Evolutionary conservation across 2,888 invertebrate genomes (phyloP).

Genomic region (Schizaphis graminum): DNA sequence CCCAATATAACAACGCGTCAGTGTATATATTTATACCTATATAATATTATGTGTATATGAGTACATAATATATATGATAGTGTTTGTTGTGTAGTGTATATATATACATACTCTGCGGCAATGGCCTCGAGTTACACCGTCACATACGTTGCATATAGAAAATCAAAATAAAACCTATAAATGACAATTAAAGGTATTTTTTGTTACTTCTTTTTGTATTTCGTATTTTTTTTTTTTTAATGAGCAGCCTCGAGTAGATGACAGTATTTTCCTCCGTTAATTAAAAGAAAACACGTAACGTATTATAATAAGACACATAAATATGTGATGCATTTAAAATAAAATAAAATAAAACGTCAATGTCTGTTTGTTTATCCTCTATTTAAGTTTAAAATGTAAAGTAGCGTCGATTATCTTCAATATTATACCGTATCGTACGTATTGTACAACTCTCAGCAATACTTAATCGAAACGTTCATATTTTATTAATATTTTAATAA

Average conservation of each 20-base stretch:
- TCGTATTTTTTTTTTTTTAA: conserved; percentile 28
- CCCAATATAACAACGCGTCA: background rate
- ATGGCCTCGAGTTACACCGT: background rate
- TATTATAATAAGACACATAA: background rate
- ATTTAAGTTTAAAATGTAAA: background rate
- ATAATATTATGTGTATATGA: background rate
- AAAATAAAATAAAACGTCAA: background rate
- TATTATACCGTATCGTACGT: background rate
- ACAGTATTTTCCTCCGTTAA: conserved; percentile 10
- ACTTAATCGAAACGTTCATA: background rate
- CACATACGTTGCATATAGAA: background rate
- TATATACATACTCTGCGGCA: background rate
- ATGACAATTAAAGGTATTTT: conserved; percentile 43
- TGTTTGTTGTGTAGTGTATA: background rate
- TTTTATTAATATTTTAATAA: background rate
- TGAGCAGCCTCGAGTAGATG: conserved; percentile 1
- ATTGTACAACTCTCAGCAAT: background rate
- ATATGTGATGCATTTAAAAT: background rate
- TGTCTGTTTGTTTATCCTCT: background rate
- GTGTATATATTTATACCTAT: background rate
- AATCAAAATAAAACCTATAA: conserved; percentile 45
- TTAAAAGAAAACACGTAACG: conserved; percentile 35
- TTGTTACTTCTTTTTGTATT: background rate
- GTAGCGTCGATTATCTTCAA: background rate
- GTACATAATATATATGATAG: background rate